Conservation (phyloP, 2,113 vertebrate species). For the Malaclemys terrapin region DNA sequence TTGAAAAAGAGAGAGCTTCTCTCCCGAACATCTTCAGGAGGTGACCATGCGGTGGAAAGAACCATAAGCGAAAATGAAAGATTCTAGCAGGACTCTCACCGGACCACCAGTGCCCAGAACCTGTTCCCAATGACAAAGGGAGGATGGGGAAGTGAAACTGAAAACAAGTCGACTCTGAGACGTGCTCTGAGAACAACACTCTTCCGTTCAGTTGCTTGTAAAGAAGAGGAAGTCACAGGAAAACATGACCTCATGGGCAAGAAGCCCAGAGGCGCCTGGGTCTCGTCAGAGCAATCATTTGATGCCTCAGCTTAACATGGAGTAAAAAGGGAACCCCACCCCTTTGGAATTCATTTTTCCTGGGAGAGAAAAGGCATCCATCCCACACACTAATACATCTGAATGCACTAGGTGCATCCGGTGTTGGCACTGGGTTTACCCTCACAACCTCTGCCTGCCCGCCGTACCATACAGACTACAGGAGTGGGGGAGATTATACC, state of each 20-base stretch:
- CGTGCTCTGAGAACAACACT: fast-evolving
- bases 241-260: not conserved
- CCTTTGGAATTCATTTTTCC: not conserved
- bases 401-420: not conserved
- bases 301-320: not conserved
- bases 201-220: not conserved
- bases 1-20: not conserved
- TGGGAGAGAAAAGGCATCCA: not conserved
- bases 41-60: not conserved
- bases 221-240: not conserved
- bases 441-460: not conserved
- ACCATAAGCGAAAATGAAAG: not conserved
- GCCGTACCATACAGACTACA: not conserved
- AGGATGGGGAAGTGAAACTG: conserved; percentile 45
- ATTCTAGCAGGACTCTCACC: not conserved
- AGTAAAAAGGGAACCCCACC: not conserved
- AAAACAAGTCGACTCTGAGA: not conserved
- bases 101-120: not conserved
- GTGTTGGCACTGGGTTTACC: not conserved
- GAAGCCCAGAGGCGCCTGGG: not conserved
- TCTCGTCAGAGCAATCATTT: not conserved
- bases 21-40: conserved; percentile 59
- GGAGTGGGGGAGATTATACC: not conserved
- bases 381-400: not conserved
- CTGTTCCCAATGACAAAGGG: fast-evolving